These are phyloP conservation scores for Lacanobia oleracea DNA, from an alignment of 2,888 invertebrate genomes.

Conservation along the genomic window DNA sequence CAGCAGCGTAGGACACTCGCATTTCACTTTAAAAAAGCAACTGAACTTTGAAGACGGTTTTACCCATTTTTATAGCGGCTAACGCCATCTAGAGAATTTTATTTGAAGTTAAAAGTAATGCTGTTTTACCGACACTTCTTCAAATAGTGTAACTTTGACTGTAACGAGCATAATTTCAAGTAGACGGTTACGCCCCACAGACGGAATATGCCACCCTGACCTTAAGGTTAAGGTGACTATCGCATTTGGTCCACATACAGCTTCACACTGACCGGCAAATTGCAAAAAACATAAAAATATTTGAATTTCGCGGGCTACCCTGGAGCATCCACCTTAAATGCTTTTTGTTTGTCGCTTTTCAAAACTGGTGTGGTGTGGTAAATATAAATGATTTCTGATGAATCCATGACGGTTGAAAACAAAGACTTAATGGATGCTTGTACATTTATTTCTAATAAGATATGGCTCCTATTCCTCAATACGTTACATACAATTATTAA, in stretches of 20 bases:
- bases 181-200: background rate
- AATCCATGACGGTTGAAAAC: background rate
- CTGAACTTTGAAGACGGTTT: background rate
- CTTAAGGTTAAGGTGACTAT: too few relatives aligned
- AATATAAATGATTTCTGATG: background rate
- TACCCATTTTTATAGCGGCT: background rate
- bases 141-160: background rate
- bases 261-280: too few relatives aligned
- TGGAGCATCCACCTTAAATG: too few relatives aligned
- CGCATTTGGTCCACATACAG: too few relatives aligned
- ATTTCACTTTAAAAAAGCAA: background rate
- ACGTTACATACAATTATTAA: constrained; percentile 64
- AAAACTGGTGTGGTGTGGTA: too few relatives aligned
- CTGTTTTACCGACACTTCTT: background rate
- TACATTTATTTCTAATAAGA: constrained; percentile 83
- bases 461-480: constrained; percentile 76
- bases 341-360: too few relatives aligned
- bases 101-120: background rate
- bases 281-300: too few relatives aligned
- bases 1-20: too few relatives aligned
- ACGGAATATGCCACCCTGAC: background rate
- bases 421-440: constrained; percentile 71
- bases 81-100: background rate
- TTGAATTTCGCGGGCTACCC: too few relatives aligned
- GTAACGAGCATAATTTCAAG: background rate